These are phyloP conservation scores for Halesus radiatus DNA, from an alignment of 1,140 invertebrate genomes.

Conservation along the genomic window DNA sequence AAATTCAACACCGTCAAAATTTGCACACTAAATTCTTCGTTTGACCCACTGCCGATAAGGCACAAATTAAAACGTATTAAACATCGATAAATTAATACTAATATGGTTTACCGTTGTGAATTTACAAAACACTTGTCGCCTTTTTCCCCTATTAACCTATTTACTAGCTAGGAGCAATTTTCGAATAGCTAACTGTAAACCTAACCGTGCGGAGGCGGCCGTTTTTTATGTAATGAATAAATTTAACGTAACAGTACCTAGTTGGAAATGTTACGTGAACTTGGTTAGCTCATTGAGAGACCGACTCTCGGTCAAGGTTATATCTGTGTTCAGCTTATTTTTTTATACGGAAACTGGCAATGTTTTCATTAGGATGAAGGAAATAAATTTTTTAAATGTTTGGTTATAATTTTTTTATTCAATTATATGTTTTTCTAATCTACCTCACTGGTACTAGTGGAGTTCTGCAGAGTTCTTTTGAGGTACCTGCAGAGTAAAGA, in stretches of 20 bases:
- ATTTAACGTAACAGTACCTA: slow-evolving; percentile 49
- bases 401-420: too few species aligned
- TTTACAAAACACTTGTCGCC: slow-evolving; percentile 7
- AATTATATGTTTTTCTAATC: too few species aligned
- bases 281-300: not conserved
- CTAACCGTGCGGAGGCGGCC: not conserved
- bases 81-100: not conserved
- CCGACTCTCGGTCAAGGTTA: slow-evolving; percentile 33
- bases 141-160: slow-evolving; percentile 32
- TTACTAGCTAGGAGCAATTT: slow-evolving; percentile 26
- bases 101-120: slow-evolving; percentile 19
- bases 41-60: not conserved
- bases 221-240: slow-evolving; percentile 50
- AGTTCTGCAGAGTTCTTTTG: too few species aligned
- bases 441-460: too few species aligned
- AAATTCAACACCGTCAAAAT: not conserved
- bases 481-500: too few species aligned
- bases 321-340: not conserved
- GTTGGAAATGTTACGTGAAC: slow-evolving; percentile 44
- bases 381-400: too few species aligned
- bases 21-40: not conserved
- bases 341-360: too few species aligned
- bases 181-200: slow-evolving; percentile 39
- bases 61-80: not conserved
- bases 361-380: too few species aligned